Conservation (phyloP, 2,113 vertebrate genomes). For the Xyliphius kryptos region DNA sequence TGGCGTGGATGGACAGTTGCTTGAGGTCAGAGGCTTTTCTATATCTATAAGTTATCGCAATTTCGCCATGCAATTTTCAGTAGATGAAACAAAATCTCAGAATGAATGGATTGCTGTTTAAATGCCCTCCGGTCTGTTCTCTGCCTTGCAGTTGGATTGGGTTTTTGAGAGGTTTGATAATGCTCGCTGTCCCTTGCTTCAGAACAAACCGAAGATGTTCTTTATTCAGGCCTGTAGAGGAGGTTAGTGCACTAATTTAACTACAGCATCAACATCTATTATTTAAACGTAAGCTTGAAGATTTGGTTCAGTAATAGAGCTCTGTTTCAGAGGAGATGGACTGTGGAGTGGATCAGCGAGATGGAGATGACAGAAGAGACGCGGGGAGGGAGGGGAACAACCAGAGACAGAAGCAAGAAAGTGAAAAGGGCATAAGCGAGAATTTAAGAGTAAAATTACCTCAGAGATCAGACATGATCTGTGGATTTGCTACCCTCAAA, state of each 20-base stretch:
- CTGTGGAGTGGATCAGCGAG: constrained; percentile 84
- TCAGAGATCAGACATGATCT: constrained; percentile 92
- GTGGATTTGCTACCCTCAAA: constrained; percentile 89
- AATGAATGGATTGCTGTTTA: neutral
- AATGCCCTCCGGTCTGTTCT: constrained; percentile 6
- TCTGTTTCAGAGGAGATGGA: constrained; percentile 71
- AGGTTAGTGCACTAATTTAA: constrained; percentile 74
- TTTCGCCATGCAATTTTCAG: too few relatives aligned
- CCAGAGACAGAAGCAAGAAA: constrained; percentile 51
- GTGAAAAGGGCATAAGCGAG: constrained; percentile 59
- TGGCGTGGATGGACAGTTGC: constrained; percentile 79
- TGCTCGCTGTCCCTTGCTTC: constrained; percentile 81
- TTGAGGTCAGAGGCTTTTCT: constrained; percentile 38
- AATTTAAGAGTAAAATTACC: constrained; percentile 76
- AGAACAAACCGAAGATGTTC: constrained; percentile 99
- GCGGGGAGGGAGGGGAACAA: constrained; percentile 69
- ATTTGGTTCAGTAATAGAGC: too few relatives aligned
- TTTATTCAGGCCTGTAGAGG: constrained; percentile 96
- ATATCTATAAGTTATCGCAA: too few relatives aligned
- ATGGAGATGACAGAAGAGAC: constrained; percentile 74
- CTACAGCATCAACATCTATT: too few relatives aligned
- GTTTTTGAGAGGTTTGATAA: constrained; percentile 88
- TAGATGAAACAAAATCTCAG: too few relatives aligned
- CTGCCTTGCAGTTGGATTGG: constrained; percentile 77
- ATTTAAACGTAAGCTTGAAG: too few relatives aligned